These are phyloP conservation scores for Melanostigma gelatinosum DNA, from an alignment of 2,113 vertebrate genomes.

Conservation along the genomic window DNA sequence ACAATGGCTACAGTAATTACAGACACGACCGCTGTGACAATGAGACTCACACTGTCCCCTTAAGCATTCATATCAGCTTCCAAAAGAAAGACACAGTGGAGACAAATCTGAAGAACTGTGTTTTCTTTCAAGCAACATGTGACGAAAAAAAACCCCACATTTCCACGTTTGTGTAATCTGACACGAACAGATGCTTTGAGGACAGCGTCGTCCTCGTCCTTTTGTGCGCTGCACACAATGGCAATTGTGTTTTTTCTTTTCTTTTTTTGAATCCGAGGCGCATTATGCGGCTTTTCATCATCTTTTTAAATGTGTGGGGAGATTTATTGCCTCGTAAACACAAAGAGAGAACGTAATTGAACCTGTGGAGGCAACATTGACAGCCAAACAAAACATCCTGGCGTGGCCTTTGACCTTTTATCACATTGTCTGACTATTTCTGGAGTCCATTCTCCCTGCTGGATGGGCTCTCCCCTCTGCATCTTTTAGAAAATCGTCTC, in stretches of 20 bases:
- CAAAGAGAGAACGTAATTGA: slow-evolving; percentile 30
- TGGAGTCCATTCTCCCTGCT: slow-evolving; percentile 10
- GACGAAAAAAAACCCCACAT: background rate
- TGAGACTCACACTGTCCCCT: slow-evolving; percentile 29
- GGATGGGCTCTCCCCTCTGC: background rate
- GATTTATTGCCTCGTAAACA: slow-evolving; percentile 31
- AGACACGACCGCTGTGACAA: slow-evolving; percentile 33
- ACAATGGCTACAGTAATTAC: slow-evolving; percentile 69
- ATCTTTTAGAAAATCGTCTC: background rate
- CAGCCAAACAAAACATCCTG: slow-evolving; percentile 4
- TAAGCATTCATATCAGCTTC: slow-evolving; percentile 38
- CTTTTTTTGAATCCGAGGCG: slow-evolving; percentile 14
- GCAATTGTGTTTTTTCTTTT: slow-evolving; percentile 44
- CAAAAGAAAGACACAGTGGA: slow-evolving; percentile 24
- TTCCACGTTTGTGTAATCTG: slow-evolving; percentile 66
- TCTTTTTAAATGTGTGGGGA: slow-evolving; percentile 30
- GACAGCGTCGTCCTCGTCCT: background rate
- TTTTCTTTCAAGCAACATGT: slow-evolving; percentile 38
- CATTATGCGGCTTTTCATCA: slow-evolving; percentile 56
- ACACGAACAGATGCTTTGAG: slow-evolving; percentile 63
- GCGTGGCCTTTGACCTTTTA: slow-evolving; percentile 34
- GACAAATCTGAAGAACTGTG: slow-evolving; percentile 17
- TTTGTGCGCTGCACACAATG: slow-evolving; percentile 60
- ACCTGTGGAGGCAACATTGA: slow-evolving; percentile 15
- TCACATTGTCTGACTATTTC: background rate